A percentile compares a stretch with the other conserved stretches of the same genome.
Conservation (phyloP, 1,140 invertebrate genomes). For the Pinna nobilis region DNA sequence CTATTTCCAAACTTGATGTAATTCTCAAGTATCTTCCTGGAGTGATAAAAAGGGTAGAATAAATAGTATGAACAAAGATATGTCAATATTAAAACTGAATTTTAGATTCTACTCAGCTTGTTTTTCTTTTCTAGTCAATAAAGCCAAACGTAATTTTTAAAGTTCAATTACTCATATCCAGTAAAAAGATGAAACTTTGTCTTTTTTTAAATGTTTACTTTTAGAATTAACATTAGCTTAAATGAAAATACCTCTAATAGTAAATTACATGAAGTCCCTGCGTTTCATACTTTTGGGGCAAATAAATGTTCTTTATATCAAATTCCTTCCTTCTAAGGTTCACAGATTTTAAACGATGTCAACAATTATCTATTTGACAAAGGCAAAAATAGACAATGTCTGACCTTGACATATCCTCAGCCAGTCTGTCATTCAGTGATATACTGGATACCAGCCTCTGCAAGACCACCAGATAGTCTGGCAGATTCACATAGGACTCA, state of each 20-base stretch:
- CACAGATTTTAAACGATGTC: not conserved
- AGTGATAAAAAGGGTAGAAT: constrained; percentile 22
- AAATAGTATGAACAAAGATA: constrained; percentile 2
- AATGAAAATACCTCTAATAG: too few relatives aligned
- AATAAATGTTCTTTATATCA: too few relatives aligned
- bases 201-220: too few relatives aligned
- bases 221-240: too few relatives aligned
- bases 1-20: constrained; percentile 46
- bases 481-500: constrained; percentile 38
- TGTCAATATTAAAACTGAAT: too few relatives aligned
- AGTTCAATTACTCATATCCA: not conserved
- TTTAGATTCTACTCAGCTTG: too few relatives aligned
- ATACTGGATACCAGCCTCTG: constrained; percentile 42
- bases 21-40: constrained; percentile 47
- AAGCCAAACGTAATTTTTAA: too few relatives aligned
- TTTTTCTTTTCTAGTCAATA: too few relatives aligned
- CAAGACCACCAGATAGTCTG: constrained; percentile 44
- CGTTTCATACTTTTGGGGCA: too few relatives aligned
- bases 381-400: too few relatives aligned
- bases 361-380: not conserved
- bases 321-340: too few relatives aligned
- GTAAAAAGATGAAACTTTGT: not conserved
- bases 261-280: too few relatives aligned
- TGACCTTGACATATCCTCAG: constrained; percentile 42
- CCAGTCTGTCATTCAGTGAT: constrained; percentile 23